These are phyloP conservation scores for Natator depressus DNA, from an alignment of 2,113 vertebrate genomes.

Conservation along the genomic window DNA sequence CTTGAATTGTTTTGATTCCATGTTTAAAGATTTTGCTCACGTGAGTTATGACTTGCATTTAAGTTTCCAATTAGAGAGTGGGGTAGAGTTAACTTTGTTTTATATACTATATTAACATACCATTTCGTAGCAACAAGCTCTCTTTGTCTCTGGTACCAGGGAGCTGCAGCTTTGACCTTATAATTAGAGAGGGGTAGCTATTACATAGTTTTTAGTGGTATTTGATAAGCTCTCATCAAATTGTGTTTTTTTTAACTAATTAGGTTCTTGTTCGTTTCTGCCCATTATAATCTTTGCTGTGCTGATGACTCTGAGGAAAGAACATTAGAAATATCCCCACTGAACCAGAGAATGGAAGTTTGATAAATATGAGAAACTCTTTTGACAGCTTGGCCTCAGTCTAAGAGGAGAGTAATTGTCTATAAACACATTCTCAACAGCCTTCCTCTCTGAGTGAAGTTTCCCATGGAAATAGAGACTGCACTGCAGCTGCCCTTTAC, in stretches of 20 bases:
- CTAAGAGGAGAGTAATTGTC: background rate
- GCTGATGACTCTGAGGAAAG: background rate
- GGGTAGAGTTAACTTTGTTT: background rate
- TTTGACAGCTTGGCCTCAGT: background rate
- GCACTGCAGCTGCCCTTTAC: background rate
- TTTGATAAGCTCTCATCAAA: background rate
- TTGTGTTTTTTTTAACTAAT: background rate
- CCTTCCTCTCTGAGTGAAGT: background rate
- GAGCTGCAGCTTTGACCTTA: background rate
- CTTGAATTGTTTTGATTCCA: background rate
- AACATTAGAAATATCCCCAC: background rate
- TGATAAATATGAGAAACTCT: background rate
- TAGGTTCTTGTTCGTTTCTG: background rate
- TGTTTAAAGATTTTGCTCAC: background rate
- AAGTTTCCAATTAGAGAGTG: background rate
- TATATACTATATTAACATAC: background rate
- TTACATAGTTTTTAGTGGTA: background rate
- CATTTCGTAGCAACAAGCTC: background rate
- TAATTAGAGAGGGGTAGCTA: background rate
- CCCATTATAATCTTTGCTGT: background rate
- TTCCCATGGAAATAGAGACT: constrained; percentile 1
- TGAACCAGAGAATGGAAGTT: background rate
- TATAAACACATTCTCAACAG: background rate
- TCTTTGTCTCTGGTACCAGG: background rate
- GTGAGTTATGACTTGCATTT: background rate